Conservation (phyloP, 2,113 vertebrate species). For the Phrynocephalus versicolor region DNA sequence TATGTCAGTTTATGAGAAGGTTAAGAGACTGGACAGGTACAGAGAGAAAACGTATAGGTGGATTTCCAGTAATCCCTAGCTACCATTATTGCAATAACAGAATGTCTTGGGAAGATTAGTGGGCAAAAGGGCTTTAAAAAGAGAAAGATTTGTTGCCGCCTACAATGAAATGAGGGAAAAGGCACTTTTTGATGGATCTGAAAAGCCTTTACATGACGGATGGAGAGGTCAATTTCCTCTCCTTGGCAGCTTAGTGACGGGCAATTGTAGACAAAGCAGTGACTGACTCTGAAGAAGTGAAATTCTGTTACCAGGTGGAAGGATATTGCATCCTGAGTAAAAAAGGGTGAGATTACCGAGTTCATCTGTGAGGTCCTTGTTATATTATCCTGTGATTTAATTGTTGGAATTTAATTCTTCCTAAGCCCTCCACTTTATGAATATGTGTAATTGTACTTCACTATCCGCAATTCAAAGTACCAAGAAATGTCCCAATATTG, state of each 20-base stretch:
- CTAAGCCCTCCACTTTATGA: not conserved
- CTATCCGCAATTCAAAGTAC: too few species aligned
- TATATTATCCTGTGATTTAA: not conserved
- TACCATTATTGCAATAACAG: constrained; percentile 4
- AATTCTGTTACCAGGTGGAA: not conserved
- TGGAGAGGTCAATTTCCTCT: constrained; percentile 17
- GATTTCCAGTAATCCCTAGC: constrained; percentile 16
- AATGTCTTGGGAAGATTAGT: constrained; percentile 21
- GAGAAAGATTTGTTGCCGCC: constrained; percentile 11
- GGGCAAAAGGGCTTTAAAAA: not conserved
- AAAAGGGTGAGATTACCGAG: not conserved
- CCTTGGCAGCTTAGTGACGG: not conserved
- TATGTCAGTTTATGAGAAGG: not conserved
- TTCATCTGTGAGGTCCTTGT: not conserved
- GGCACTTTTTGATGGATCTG: not conserved
- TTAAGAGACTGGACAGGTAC: not conserved
- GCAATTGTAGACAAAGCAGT: not conserved
- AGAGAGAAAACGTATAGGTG: not conserved
- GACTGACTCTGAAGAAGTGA: not conserved
- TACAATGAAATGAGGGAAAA: not conserved
- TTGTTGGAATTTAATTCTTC: not conserved
- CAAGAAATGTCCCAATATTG: too few species aligned
- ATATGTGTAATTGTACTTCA: too few species aligned
- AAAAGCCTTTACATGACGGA: constrained; percentile 31
- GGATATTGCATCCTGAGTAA: not conserved